Conservation (phyloP, 2,797 vertebrate species). For the Hippoglossus hippoglossus region DNA sequence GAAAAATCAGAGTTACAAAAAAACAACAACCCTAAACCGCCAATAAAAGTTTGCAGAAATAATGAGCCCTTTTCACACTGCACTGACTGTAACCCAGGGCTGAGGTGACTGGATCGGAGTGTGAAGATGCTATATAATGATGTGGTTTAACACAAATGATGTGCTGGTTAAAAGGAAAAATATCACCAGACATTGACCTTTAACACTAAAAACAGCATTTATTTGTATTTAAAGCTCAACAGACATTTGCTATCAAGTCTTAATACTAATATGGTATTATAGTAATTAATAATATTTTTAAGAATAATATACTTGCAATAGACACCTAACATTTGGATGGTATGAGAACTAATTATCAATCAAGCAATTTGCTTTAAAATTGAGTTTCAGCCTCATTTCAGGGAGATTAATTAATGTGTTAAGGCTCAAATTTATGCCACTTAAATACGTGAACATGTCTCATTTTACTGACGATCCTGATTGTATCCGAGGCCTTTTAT, state of each 20-base stretch:
- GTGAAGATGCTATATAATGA: too few species aligned
- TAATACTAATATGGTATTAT: neutral
- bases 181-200: neutral
- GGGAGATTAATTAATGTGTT: too few species aligned
- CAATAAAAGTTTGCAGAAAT: constrained; percentile 45
- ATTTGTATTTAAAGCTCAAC: too few species aligned
- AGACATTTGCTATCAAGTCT: too few species aligned
- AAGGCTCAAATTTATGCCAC: too few species aligned
- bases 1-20: constrained; percentile 14
- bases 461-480: constrained; percentile 10
- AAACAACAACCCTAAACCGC: neutral
- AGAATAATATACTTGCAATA: neutral
- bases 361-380: neutral
- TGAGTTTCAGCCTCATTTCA: neutral
- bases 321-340: too few species aligned
- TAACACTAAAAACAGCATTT: too few species aligned
- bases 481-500: neutral
- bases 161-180: neutral
- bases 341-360: neutral
- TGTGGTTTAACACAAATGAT: neutral
- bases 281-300: neutral
- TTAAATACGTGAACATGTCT: neutral
- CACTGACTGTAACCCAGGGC: constrained; percentile 51
- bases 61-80: constrained; percentile 59
- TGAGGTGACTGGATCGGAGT: constrained; percentile 20